Evolutionary conservation across 2,113 vertebrate species (phyloP), one percentile per base, ranked within the genome.

Genomic region (Crypturellus undulatus): DNA sequence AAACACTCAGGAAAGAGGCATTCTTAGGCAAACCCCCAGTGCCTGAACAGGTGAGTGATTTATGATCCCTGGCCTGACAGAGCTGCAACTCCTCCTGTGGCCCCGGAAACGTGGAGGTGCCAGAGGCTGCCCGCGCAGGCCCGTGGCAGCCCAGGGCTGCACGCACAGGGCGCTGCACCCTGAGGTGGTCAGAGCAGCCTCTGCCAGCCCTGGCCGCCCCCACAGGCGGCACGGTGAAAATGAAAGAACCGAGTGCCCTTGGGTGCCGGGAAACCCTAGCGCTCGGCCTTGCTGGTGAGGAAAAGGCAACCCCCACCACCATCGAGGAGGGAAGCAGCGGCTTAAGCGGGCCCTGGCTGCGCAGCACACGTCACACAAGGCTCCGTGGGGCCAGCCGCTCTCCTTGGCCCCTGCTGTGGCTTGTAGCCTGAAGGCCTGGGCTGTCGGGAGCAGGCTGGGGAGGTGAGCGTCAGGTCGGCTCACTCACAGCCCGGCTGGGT

Each of bases 71-170:
- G 20, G 12, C 36, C n/a, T 4, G 4, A 58, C 26, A 56, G n/a
- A 1, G 1, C 36, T 10, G 38, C 0, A 0, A 52, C 47, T 69
- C 40, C 28, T 70, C 69, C n/a, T 1, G 8, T 4, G 20, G 32
- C 34, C 38, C 78, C 19, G 42, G 75, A 60, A 56, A 79, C 11
- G 52, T 52, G 25, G 32, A 84, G 52, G 15, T 68, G 70, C 81
- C 0, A 1, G 49, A 10, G 49, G 49, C 25, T 36, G 40, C 38
- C 63, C 38, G 45, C 1, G 0, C 36, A 28, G 28, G 4, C 28
- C 15, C 47, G 16, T 51, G 38, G 63, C 9, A 88, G 90, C 54
- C 63, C 68, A 81, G 28, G 24, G 60, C 60, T 73, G 60, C 40
- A 67, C 54, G 40, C 0, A 3, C 6, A 32, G 54, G 54, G 18